Evolutionary conservation across 2,888 invertebrate genomes (phyloP), one percentile per base, ranked within the genome.

Genomic region (Rugalucina vietnamica): DNA sequence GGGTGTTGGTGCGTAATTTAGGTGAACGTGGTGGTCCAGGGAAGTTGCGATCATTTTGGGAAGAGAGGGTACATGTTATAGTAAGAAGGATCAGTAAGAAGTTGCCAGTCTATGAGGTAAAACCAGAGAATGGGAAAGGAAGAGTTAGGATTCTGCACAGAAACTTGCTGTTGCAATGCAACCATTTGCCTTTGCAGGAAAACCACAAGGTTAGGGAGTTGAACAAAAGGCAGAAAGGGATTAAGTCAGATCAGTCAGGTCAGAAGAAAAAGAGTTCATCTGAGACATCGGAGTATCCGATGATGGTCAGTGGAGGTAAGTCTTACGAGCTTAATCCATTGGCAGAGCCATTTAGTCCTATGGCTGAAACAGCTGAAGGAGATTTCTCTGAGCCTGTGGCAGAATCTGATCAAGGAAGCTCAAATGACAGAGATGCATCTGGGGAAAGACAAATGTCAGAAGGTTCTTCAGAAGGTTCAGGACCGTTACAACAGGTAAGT

Each of bases 1-100:
- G 79, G 27, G 79, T 79, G 18, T 39, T 79, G 8, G 79, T 79
- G 32, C 14, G 37, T 24, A 79, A 73, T 60, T 21, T 72, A 18
- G 21, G 24, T 21, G 78, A 78, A 36, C 1, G 24, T 12, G 60
- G 60, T 27, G 60, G 60, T 29, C 60, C 60, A 12, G n/a, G 60
- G 8, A 60, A 60, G 8, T 10, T 12, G 21, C 3, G 49, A 39
- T 77, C 69, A 29, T 50, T 70, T 32, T 77, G 77, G 70, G 70
- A 69, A 32, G 69, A 77, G n/a, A 24, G 49, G 14, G 70, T 39
- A 24, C 49, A 77, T 70, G 43, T 77, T 1, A 43, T 77, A 10
- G 4, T 29, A 3, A 34, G 39, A 43, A 39, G 70, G 49, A 0
- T 70, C 24, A 70, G 36, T 69, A 70, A 69, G 5, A 21, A 37